phyloP scores from a whole-genome alignment of 2,113 vertebrate genomes.

The Aegotheles bennettii region DNA sequence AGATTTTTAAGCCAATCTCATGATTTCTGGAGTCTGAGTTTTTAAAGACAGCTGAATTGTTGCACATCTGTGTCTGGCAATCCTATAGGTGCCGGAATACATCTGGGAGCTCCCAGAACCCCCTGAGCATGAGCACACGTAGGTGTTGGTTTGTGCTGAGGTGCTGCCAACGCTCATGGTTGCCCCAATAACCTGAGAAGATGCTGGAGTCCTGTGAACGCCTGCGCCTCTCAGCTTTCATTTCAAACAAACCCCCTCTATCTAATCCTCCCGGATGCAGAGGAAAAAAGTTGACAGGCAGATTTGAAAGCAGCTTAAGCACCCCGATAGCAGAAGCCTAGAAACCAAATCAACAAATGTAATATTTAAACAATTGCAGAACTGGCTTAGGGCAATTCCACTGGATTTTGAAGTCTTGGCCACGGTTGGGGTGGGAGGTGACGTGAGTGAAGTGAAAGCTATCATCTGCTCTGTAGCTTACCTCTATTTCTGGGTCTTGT shows the following conservation, averaged over 20 bases:
- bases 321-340: neutral
- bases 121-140: accelerated
- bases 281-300: neutral
- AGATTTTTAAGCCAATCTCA: neutral
- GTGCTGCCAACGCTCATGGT: neutral
- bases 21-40: neutral
- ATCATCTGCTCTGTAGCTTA: neutral
- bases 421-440: neutral
- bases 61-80: neutral
- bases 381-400: neutral
- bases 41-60: neutral
- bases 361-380: conserved; percentile 2
- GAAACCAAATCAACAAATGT: neutral
- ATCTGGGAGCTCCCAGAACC: neutral
- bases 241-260: neutral
- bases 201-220: neutral
- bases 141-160: neutral
- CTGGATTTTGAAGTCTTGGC: neutral
- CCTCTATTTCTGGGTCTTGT: neutral
- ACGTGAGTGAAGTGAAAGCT: neutral
- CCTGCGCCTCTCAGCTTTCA: neutral
- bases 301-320: neutral
- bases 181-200: neutral
- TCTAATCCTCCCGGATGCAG: neutral
- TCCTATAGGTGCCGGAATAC: neutral